Conservation (phyloP, 30 jellyfish, hydroid and myxozoan genomes). For the Morbakka virulenta region DNA sequence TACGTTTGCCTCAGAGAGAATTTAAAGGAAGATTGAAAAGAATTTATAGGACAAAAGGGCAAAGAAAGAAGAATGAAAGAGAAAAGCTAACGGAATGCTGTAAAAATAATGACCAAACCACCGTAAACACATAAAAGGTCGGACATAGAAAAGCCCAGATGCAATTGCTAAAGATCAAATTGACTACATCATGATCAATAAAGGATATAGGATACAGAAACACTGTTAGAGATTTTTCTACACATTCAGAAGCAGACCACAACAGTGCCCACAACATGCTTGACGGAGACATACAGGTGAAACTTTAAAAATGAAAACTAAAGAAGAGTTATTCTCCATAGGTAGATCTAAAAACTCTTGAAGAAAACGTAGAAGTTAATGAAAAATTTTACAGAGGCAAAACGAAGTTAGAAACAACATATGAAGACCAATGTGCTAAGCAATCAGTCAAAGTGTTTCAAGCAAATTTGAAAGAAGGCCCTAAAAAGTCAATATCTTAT, state of each 20-base stretch:
- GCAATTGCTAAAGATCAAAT: no score
- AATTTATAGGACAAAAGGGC: neutral
- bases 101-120: neutral
- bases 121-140: conserved; percentile 8
- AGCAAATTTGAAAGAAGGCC: no score
- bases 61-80: conserved; percentile 1
- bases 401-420: no score
- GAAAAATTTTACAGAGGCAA: no score
- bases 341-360: no score
- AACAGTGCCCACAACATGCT: conserved; percentile 19
- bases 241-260: conserved; percentile 22
- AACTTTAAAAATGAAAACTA: neutral
- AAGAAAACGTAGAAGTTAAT: no score
- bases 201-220: conserved; percentile 26
- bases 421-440: no score
- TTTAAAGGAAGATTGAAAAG: no score
- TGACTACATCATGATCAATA: no score
- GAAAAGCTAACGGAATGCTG: neutral
- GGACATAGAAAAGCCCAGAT: conserved; percentile 35
- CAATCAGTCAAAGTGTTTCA: no score
- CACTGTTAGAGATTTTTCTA: conserved; percentile 29
- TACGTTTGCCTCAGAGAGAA: no score
- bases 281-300: conserved; percentile 22
- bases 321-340: conserved; percentile 6
- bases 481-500: no score